phyloP scores from a whole-genome alignment of 2,888 invertebrate species.

The Exephanes ischioxanthus region DNA sequence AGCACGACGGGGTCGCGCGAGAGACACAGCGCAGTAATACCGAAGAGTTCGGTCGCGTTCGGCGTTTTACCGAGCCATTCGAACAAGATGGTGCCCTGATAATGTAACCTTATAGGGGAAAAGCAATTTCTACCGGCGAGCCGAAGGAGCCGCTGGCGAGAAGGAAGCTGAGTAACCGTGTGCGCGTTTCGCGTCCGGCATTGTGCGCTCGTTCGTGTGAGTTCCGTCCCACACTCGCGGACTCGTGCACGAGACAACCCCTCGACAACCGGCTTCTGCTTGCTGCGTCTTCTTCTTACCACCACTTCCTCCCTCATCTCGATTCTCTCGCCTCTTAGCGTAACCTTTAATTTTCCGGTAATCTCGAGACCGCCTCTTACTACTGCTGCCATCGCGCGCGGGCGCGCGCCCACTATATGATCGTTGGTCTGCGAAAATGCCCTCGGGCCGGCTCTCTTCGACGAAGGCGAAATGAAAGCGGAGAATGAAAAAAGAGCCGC shows the following conservation, averaged over 20 bases:
- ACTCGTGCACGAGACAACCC: constrained; percentile 35
- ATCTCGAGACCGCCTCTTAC: constrained; percentile 63
- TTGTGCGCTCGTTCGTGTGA: constrained; percentile 37
- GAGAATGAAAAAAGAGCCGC: constrained; percentile 48
- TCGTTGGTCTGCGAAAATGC: constrained; percentile 60
- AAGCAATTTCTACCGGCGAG: constrained; percentile 81
- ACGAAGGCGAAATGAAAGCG: constrained; percentile 59
- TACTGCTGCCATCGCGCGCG: constrained; percentile 31
- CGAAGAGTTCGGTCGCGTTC: constrained; percentile 76
- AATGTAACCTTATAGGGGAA: constrained; percentile 83
- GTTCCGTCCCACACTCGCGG: constrained; percentile 33
- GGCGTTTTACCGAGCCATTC: constrained; percentile 83
- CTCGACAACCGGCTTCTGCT: constrained; percentile 9
- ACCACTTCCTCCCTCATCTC: background rate
- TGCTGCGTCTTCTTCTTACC: constrained; percentile 20
- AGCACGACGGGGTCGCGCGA: constrained; percentile 74
- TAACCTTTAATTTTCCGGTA: constrained; percentile 78
- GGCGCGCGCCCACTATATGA: constrained; percentile 57
- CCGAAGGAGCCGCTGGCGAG: constrained; percentile 45
- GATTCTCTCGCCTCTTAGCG: constrained; percentile 75
- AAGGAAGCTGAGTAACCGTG: constrained; percentile 17
- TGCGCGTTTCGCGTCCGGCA: constrained; percentile 6
- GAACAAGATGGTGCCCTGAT: constrained; percentile 84
- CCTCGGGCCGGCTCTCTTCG: constrained; percentile 41
- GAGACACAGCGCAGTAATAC: constrained; percentile 76